Evolutionary conservation across 53 echinoderm and acorn worm genomes (phyloP), one percentile per base, ranked within the genome.

Genomic region (Hippasteria phrygiana): DNA sequence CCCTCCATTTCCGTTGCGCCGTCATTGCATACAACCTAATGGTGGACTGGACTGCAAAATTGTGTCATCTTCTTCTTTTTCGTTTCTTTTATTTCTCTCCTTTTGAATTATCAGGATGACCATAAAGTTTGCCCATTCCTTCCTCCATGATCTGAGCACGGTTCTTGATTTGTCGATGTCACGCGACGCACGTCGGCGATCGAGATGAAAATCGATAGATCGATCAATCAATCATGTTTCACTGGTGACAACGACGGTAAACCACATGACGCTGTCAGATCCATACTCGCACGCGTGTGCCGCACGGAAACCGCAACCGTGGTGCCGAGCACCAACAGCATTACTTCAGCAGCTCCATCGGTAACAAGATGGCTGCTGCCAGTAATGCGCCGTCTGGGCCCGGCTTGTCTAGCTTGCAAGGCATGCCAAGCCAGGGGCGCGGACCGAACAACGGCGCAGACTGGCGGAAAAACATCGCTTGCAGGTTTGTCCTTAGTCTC

Each of bases 381-480:
- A 85, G 85, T 85, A 85, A 85, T 85, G 85, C 85, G 85, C 85
- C 85, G 85, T 85, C 85, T 85, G 85, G 85, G 85, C 85, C 85
- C 71, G 85, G 85, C 71, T 38, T 69, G 70, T 85, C 85, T 69
- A 85, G 85, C 85, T 70, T 85, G 85, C 85, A 85, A 85, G 54
- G 85, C 85, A 85, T 85, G 85, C 85, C 71, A 85, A 71, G 85
- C 70, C 85, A 85, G 54, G 85, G 85, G 85, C 85, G 85, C 85
- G 85, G 85, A 85, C 85, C 85, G 34, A 85, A 85, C 71, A 85
- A 85, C 69, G 85, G 85, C 85, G 85, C 85, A 85, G 92, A 92
- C 83, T 95, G 95, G 95, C 95, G 93, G 67, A 95, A 91, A 89
- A 89, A 90, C 86, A 93, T 95, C 59, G 93, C 95, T 89, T 95